These are phyloP conservation scores for Eriocheir sinensis DNA, from an alignment of 1,140 invertebrate genomes.

Conservation along the genomic window DNA sequence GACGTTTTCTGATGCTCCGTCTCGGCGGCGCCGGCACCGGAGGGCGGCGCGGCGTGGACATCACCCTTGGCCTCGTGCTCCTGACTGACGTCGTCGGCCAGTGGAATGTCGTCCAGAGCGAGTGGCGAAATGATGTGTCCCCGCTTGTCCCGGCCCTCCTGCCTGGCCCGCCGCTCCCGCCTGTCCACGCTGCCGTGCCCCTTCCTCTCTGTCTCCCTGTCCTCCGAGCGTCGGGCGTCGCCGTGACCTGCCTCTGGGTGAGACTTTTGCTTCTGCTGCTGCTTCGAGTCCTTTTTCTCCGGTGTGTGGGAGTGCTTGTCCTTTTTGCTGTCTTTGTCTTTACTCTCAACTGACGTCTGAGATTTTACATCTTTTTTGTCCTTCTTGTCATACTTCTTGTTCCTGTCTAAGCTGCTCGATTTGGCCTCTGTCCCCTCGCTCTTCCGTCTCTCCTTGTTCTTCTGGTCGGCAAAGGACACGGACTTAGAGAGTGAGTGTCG, in stretches of 20 bases:
- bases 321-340: conserved; percentile 32
- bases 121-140: conserved; percentile 55
- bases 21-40: not conserved
- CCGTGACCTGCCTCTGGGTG: not conserved
- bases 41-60: not conserved
- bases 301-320: conserved; percentile 30
- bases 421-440: not conserved
- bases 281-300: conserved; percentile 40
- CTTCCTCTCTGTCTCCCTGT: not conserved
- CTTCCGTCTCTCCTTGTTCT: conserved; percentile 32
- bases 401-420: not conserved
- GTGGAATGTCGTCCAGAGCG: conserved; percentile 75
- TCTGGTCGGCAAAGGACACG: conserved; percentile 39
- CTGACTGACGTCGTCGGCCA: conserved; percentile 72
- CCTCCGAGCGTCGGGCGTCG: not conserved
- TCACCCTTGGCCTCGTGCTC: not conserved
- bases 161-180: conserved; percentile 18
- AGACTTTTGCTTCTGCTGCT: not conserved
- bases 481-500: conserved; percentile 46
- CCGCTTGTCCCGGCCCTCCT: conserved; percentile 39
- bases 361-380: conserved; percentile 71
- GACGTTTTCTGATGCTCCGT: not conserved
- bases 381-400: conserved; percentile 46
- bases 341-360: conserved; percentile 18
- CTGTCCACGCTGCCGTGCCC: conserved; percentile 36